A percentile compares a stretch with the other conserved stretches of the same genome.
Conservation (phyloP, 2,888 invertebrate species). For the Ecliptopera silaceata region DNA sequence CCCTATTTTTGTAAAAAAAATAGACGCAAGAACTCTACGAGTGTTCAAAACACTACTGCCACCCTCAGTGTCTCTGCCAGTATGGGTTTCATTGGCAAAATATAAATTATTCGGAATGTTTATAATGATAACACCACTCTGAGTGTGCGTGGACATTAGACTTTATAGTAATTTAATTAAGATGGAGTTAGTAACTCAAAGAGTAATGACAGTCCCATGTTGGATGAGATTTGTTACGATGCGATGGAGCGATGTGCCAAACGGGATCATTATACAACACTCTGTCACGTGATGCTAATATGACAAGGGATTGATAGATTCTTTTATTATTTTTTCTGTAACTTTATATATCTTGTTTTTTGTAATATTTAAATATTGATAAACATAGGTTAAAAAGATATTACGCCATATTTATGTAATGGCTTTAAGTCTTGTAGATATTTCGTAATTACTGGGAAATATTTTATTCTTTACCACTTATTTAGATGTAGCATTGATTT, state of each 20-base stretch:
- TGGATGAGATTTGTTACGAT: slow-evolving; percentile 6
- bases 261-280: neutral
- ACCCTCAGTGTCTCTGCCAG: neutral
- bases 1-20: slow-evolving; percentile 61
- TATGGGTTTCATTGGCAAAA: neutral
- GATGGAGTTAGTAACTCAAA: neutral
- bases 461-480: slow-evolving; percentile 12
- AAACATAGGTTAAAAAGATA: slow-evolving; percentile 1
- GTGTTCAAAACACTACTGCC: neutral
- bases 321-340: neutral
- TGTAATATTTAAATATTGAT: slow-evolving; percentile 1
- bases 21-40: slow-evolving; percentile 51
- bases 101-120: neutral
- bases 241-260: slow-evolving; percentile 20
- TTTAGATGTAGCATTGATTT: neutral
- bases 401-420: neutral
- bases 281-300: neutral
- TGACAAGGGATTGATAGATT: slow-evolving; percentile 17
- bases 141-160: neutral
- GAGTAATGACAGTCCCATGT: neutral
- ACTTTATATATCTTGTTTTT: slow-evolving; percentile 8
- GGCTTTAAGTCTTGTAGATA: slow-evolving; percentile 3
- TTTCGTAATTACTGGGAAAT: slow-evolving; percentile 9
- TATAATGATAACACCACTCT: neutral
- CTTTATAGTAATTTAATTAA: neutral